Evolutionary conservation across 2,797 vertebrate species (phyloP).

Genomic region (Capromys pilorides): DNA sequence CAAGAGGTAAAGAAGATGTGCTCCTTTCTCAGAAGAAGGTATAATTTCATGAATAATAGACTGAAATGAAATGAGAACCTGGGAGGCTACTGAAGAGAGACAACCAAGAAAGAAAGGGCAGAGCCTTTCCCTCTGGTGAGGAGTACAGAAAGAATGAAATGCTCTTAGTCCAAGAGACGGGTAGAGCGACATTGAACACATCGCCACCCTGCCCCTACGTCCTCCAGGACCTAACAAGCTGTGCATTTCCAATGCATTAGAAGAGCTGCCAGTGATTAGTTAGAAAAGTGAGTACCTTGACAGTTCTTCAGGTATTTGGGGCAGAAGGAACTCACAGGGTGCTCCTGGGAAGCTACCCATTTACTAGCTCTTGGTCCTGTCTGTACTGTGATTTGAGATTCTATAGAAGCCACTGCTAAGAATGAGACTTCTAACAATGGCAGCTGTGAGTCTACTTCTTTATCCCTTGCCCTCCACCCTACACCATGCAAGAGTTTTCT

Average conservation of each 20-base stretch:
- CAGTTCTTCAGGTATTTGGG: neutral
- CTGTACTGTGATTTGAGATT: neutral
- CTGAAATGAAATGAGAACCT: neutral
- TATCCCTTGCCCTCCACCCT: too few relatives aligned
- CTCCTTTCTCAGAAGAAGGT: neutral
- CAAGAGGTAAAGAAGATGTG: neutral
- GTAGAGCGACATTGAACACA: too few relatives aligned
- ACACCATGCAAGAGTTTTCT: neutral
- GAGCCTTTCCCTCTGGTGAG: neutral
- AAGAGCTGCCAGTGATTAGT: neutral
- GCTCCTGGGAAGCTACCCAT: neutral
- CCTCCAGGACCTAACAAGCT: neutral
- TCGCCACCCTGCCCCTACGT: too few relatives aligned
- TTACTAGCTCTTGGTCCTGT: neutral
- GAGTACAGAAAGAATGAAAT: neutral
- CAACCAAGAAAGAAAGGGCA: neutral
- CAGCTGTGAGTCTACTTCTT: neutral
- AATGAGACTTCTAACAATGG: neutral
- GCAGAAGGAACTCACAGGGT: neutral
- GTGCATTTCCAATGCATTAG: neutral
- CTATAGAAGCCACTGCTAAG: neutral
- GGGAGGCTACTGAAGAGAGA: neutral
- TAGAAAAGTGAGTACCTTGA: neutral
- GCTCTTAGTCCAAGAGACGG: neutral
- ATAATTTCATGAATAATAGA: neutral